Conservation (phyloP, 2,797 vertebrate species). For the Channallabes apus region DNA sequence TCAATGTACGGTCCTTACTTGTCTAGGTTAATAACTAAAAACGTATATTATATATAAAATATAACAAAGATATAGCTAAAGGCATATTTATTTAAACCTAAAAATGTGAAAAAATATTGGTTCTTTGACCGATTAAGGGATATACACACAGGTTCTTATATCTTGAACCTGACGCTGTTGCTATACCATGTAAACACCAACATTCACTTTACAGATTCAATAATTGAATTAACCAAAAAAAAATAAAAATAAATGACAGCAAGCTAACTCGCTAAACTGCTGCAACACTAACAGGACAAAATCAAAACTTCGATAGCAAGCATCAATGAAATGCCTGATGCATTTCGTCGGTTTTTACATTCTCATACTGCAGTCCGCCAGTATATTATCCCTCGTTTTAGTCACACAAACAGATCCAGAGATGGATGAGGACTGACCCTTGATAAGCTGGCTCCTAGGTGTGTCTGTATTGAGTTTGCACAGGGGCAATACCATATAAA, state of each 20-base stretch:
- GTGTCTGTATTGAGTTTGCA: conserved; percentile 20
- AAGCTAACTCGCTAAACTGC: not conserved
- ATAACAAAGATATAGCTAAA: too few relatives aligned
- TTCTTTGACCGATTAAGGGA: too few relatives aligned
- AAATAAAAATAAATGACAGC: too few relatives aligned
- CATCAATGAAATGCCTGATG: not conserved
- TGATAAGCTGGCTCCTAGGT: conserved; percentile 21
- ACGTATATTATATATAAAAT: too few relatives aligned
- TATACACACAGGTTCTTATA: too few relatives aligned
- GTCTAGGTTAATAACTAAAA: too few relatives aligned
- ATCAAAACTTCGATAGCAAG: not conserved
- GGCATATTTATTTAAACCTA: too few relatives aligned
- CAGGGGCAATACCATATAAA: not conserved
- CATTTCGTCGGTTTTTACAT: not conserved
- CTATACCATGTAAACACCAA: not conserved
- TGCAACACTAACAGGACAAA: not conserved
- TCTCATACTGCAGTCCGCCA: not conserved
- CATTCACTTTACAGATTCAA: not conserved
- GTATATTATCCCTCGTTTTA: conserved; percentile 43
- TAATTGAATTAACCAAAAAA: not conserved
- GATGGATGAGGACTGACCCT: conserved; percentile 9
- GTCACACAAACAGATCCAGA: conserved; percentile 10
- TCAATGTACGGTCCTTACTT: too few relatives aligned
- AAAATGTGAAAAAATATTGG: too few relatives aligned
- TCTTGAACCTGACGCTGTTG: not conserved